Conservation (phyloP, 1,140 invertebrate genomes). For the Streblospio benedicti region DNA sequence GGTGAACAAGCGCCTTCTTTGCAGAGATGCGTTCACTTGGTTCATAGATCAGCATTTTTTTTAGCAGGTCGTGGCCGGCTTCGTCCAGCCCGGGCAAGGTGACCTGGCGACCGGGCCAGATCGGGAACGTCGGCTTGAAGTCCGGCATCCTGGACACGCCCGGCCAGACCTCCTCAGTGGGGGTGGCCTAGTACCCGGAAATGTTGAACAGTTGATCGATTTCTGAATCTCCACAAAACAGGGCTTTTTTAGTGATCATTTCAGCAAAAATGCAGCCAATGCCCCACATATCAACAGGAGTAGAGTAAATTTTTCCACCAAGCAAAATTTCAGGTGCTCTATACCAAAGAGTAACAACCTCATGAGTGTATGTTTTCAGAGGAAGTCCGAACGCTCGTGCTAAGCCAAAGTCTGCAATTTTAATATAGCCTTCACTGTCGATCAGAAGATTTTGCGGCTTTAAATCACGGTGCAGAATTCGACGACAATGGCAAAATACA, state of each 20-base stretch:
- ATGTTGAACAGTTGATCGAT: slow-evolving; percentile 49
- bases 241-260: slow-evolving; percentile 54
- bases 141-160: slow-evolving; percentile 44
- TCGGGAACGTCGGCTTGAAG: slow-evolving; percentile 46
- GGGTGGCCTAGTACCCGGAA: slow-evolving; percentile 48
- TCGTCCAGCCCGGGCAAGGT: slow-evolving; percentile 30
- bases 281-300: slow-evolving; percentile 80
- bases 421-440: slow-evolving; percentile 54
- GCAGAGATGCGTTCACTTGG: slow-evolving; percentile 51
- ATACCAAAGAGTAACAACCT: slow-evolving; percentile 96
- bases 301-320: slow-evolving; percentile 79
- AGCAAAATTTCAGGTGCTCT: slow-evolving; percentile 88
- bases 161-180: slow-evolving; percentile 45
- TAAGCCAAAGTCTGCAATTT: slow-evolving; percentile 97
- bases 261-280: slow-evolving; percentile 72
- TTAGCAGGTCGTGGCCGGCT: slow-evolving; percentile 38
- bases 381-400: slow-evolving; percentile 87
- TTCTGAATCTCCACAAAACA: slow-evolving; percentile 50
- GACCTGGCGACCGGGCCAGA: slow-evolving; percentile 34
- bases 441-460: slow-evolving; percentile 93
- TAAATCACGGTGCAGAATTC: slow-evolving; percentile 90
- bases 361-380: slow-evolving; percentile 92
- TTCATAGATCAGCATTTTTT: slow-evolving; percentile 51
- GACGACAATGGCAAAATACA: slow-evolving; percentile 85
- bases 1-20: slow-evolving; percentile 48